phyloP scores from a whole-genome alignment of 2,797 vertebrate genomes.

The Diceros bicornis region DNA sequence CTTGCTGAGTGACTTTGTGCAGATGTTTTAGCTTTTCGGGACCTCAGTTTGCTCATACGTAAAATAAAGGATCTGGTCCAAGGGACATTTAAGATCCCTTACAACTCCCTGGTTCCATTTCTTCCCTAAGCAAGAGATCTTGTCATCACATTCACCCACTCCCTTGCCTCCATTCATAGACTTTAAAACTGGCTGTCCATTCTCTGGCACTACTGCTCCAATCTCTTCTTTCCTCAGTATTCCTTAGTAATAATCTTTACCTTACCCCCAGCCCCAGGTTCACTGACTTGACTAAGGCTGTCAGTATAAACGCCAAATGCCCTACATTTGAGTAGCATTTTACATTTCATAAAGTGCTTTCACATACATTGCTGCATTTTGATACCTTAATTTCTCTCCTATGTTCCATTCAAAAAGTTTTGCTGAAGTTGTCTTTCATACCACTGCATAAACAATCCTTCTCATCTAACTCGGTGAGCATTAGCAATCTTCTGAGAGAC shows the following conservation, averaged over 20 bases:
- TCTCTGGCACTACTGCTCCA: neutral
- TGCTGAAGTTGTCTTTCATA: neutral
- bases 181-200: neutral
- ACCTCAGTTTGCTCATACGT: neutral
- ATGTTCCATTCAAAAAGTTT: neutral
- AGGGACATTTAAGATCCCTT: neutral
- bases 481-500: neutral
- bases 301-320: neutral
- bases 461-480: neutral
- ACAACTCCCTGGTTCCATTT: neutral
- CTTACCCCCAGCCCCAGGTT: too few relatives aligned
- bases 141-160: neutral
- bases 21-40: neutral
- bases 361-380: neutral
- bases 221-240: neutral
- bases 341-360: neutral
- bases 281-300: neutral
- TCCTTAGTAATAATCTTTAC: neutral
- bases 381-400: constrained; percentile 1
- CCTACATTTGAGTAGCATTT: neutral
- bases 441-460: neutral
- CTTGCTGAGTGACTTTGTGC: neutral
- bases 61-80: neutral
- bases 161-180: neutral
- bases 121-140: neutral